phyloP scores from a whole-genome alignment of 2,113 vertebrate genomes.

The Corapipo altera region DNA sequence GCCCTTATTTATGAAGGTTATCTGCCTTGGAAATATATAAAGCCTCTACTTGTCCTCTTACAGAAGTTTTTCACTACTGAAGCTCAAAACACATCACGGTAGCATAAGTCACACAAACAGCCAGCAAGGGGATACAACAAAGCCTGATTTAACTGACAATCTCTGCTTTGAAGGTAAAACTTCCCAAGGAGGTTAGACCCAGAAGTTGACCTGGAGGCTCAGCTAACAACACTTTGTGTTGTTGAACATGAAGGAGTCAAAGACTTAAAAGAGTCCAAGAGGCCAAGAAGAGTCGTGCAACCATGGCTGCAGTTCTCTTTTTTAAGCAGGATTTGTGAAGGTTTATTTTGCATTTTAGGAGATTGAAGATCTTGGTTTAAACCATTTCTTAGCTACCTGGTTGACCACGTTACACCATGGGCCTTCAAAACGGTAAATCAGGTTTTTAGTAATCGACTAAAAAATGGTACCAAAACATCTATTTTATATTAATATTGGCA shows the following conservation, averaged over 20 bases:
- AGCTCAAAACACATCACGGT: not conserved
- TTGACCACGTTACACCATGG: not conserved
- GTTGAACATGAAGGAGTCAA: not conserved
- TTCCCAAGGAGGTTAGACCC: not conserved
- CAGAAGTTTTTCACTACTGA: not conserved
- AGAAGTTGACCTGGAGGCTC: not conserved
- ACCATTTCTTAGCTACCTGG: not conserved
- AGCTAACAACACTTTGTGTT: not conserved
- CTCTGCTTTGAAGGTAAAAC: not conserved
- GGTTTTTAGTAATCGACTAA: not conserved
- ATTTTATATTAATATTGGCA: not conserved
- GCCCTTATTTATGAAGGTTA: constrained; percentile 58
- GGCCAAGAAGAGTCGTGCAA: not conserved
- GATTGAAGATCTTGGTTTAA: not conserved
- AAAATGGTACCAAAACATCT: not conserved
- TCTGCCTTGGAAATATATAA: constrained; percentile 18
- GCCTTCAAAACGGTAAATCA: not conserved
- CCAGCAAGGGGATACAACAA: not conserved
- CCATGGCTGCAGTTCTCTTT: not conserved
- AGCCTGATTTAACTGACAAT: not conserved
- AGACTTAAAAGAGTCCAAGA: not conserved
- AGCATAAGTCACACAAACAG: not conserved
- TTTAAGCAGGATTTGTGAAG: not conserved
- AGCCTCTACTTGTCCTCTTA: not conserved
- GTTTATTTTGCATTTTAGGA: not conserved